Percentiles rank a stretch among this genome's conserved stretches.
These are phyloP conservation scores for Rotaria macrura DNA, from an alignment of 2,888 invertebrate genomes.

Conservation along the genomic window DNA sequence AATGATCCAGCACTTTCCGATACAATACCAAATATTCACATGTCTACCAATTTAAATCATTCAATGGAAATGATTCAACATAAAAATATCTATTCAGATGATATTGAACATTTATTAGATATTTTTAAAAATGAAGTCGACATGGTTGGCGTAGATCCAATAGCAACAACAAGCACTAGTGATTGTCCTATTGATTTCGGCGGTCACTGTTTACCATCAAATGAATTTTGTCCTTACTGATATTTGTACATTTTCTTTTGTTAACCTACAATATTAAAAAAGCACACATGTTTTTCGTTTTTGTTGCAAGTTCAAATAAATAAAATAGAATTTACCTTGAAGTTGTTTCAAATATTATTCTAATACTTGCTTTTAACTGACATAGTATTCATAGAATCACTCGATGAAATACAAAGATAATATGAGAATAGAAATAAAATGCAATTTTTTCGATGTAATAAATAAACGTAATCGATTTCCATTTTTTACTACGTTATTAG, in stretches of 20 bases:
- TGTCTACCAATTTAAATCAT: not conserved
- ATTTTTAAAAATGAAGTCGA: conserved; percentile 8
- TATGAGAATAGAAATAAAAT: too few species aligned
- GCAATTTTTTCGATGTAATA: too few species aligned
- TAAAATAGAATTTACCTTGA: not conserved
- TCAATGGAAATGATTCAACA: not conserved
- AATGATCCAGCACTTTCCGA: not conserved
- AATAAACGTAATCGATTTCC: too few species aligned
- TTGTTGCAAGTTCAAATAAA: not conserved
- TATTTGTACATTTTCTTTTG: not conserved
- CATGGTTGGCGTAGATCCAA: not conserved
- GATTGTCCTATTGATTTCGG: not conserved
- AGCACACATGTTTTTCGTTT: not conserved
- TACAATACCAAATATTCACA: not conserved
- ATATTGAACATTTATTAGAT: conserved; percentile 19
- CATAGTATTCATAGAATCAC: too few species aligned
- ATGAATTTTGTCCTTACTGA: not conserved
- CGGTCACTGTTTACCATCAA: not conserved
- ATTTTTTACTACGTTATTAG: too few species aligned
- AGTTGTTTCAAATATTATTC: not conserved
- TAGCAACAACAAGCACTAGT: not conserved
- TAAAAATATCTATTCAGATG: not conserved
- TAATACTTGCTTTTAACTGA: too few species aligned
- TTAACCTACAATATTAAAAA: not conserved
- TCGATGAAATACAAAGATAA: too few species aligned